Base-by-base conservation (phyloP, 1,140 invertebrate genomes). In the Caerostris extrusa region DNA sequence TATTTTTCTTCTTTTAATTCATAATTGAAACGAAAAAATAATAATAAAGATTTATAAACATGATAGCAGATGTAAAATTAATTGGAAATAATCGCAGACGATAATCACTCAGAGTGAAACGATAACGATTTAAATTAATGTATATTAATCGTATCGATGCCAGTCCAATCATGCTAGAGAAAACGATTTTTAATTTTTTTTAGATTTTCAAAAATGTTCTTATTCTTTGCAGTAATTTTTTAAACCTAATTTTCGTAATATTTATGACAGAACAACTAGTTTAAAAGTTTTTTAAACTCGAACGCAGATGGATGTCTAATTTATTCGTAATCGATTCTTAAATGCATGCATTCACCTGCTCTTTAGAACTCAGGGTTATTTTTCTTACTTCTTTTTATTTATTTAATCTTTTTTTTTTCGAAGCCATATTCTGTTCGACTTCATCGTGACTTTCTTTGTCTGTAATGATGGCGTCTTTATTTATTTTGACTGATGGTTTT, bases 11-110 rank as follows among this genome's bases (percentile, higher is more conserved):
- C 58, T 19, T 85, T 50, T 7, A 60, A 19, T 85, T n/a, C n/a
- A 58, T 85, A 85, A 85, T 85, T 85, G 56, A 85, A 85, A 85
- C 19, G 17, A 85, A 60, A 85, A 81, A 85, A 58, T 85, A 17
- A n/a, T 12, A n/a, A 8, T 14, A 85, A 17, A 58, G 83, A 85
- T 85, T 85, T 85, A 85, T 85, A 85, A 60, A 85, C n/a, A 19
- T n/a, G 83, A 57, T 5, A 60, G 83, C 83, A 85, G 83, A 85
- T 85, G 83, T 34, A 85, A 58, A 85, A 85, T 58, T 85, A 85
- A 85, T 85, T 85, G 83, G 55, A 81, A 60, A 58, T 34, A 34
- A 34, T 14, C n/a, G 56, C 17, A 56, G 34, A 34, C 17, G 83
- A 85, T 85, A 85, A 85, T 85, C 83, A 85, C n/a, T 85, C 56